These are phyloP conservation scores for Panzeria rudis DNA, from an alignment of 2,888 invertebrate genomes.

Conservation along the genomic window DNA sequence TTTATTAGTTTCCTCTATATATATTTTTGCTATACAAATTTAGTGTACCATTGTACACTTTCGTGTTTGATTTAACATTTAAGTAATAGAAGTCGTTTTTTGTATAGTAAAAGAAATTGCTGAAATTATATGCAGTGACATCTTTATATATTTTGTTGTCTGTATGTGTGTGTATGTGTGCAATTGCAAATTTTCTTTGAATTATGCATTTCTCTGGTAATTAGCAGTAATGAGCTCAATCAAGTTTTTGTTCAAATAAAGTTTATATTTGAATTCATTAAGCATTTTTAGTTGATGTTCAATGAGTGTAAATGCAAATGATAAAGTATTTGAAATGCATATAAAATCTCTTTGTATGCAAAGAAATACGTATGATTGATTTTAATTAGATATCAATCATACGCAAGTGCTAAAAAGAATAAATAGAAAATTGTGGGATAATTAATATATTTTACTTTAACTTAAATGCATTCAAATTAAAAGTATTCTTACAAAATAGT, in stretches of 20 bases:
- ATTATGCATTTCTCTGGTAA: conserved; percentile 21
- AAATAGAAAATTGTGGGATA: background rate
- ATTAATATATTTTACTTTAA: background rate
- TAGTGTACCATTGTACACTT: conserved; percentile 1
- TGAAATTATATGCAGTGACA: conserved; percentile 24
- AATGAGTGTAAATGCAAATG: background rate
- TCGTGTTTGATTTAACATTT: conserved; percentile 16
- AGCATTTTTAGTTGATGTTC: background rate
- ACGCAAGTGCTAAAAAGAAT: background rate
- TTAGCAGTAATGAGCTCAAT: conserved; percentile 26
- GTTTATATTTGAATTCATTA: conserved; percentile 26
- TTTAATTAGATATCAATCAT: conserved; percentile 44
- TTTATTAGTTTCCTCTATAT: conserved; percentile 56
- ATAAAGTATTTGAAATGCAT: background rate
- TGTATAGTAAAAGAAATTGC: background rate
- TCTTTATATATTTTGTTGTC: background rate
- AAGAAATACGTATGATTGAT: conserved; percentile 26
- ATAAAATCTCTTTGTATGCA: background rate
- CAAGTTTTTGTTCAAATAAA: background rate
- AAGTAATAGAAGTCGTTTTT: background rate
- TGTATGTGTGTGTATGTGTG: background rate
- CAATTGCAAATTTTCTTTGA: conserved; percentile 13
- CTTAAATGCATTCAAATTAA: background rate
- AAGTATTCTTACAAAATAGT: too few relatives aligned
- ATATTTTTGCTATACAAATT: background rate